Percentiles rank a stretch among this genome's conserved stretches.
phyloP scores from a whole-genome alignment of 2,888 invertebrate genomes.

The Athalia rosae region DNA sequence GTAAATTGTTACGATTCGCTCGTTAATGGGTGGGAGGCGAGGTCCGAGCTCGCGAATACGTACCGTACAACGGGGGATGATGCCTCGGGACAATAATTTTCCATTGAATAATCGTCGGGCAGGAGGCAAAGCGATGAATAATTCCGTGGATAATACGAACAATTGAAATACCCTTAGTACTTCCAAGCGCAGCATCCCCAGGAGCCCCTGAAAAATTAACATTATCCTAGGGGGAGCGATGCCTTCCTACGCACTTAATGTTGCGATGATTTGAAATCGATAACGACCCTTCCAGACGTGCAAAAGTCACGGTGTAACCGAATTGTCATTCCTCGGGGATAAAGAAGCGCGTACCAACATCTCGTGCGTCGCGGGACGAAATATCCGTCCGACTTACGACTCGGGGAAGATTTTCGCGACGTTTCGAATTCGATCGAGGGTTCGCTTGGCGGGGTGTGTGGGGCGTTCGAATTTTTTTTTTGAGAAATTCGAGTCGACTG shows the following conservation, averaged over 20 bases:
- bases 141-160: constrained; percentile 63
- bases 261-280: constrained; percentile 66
- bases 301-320: constrained; percentile 58
- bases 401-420: too few relatives aligned
- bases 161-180: constrained; percentile 63
- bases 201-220: constrained; percentile 59
- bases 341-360: background rate
- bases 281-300: constrained; percentile 57
- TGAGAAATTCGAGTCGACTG: too few relatives aligned
- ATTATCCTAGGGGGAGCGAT: constrained; percentile 52
- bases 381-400: too few relatives aligned
- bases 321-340: constrained; percentile 50
- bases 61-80: constrained; percentile 8
- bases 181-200: constrained; percentile 46
- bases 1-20: constrained; percentile 24
- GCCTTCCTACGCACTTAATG: constrained; percentile 54
- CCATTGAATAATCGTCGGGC: constrained; percentile 57
- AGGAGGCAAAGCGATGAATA: constrained; percentile 61
- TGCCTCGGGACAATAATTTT: constrained; percentile 56
- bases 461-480: too few relatives aligned
- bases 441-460: too few relatives aligned
- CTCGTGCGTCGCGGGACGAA: constrained; percentile 10
- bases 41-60: background rate
- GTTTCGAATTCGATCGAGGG: too few relatives aligned
- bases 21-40: constrained; percentile 21